Evolutionary conservation across 2,888 invertebrate species (phyloP), one percentile per base, ranked within the genome.

Genomic region (Resseliella maxima): DNA sequence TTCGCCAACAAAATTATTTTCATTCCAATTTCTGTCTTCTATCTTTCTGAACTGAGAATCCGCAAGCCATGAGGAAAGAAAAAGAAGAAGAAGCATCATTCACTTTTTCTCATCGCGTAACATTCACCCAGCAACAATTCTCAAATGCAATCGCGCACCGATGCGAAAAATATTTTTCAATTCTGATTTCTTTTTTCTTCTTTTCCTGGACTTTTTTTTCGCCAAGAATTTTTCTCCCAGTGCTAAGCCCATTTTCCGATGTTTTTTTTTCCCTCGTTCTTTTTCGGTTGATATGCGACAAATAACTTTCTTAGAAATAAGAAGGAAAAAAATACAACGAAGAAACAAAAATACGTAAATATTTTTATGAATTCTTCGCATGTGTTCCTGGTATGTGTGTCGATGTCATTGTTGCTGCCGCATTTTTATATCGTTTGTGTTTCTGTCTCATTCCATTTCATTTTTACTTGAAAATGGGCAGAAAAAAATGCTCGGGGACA

Each of bases 281-380:
- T 27, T 81, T 18, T 81, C n/a, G 1, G 35, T n/a, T n/a, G n/a
- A n/a, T n/a, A n/a, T n/a, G n/a, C 35, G n/a, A 36, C 35, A 8
- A 21, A 36, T 18, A 81, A 36, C 35, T 81, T 38, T 81, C 81
- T 36, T 81, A 27, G 5, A 27, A 72, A 27, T 2, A 27, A 12
- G 59, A 59, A 24, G 21, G 21, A 36, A 81, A 81, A 81, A 72
- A 72, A 72, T 35, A 24, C 24, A 24, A 50, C n/a, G 50, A 50
- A 72, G 10, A 27, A 6, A 3, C 2, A 18, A 81, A 81, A 81
- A 81, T 81, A 81, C 59, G 59, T 59, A 59, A 59, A 59, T 59
- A 59, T 59, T 59, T 59, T 59, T 59, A 24, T 59, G 59, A 59
- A 24, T 59, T 59, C 59, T 59, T 59, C 59, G 59, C 59, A 59